Evolutionary conservation across 2,113 vertebrate species (phyloP).

Genomic region (Poecile atricapillus): DNA sequence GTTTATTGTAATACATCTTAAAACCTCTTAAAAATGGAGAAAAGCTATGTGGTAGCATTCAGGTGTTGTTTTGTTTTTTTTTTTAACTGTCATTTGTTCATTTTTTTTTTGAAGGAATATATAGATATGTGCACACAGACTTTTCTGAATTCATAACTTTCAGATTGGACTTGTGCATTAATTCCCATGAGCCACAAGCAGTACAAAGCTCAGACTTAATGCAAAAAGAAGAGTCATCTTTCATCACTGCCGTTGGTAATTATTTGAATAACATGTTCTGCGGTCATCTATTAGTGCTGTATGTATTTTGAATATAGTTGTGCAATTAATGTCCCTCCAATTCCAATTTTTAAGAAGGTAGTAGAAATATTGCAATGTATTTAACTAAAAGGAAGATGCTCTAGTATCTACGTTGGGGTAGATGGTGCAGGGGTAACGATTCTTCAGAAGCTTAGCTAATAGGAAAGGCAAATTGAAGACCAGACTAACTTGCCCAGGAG

Average conservation of each 20-base stretch:
- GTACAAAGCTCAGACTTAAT: not conserved
- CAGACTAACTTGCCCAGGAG: not conserved
- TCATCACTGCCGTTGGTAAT: not conserved
- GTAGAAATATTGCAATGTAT: not conserved
- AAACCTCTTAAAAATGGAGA: not conserved
- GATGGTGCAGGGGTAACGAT: not conserved
- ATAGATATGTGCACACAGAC: not conserved
- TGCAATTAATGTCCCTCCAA: not conserved
- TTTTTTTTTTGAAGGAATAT: not conserved
- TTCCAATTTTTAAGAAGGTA: not conserved
- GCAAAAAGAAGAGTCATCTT: not conserved
- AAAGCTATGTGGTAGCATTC: not conserved
- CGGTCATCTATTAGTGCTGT: not conserved
- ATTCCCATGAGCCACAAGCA: not conserved
- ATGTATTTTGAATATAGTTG: not conserved
- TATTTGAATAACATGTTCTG: not conserved
- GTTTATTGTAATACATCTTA: not conserved
- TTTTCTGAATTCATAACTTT: not conserved
- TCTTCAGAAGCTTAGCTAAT: not conserved
- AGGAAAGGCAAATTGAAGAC: not conserved
- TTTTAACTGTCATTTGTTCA: not conserved
- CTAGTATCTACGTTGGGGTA: accelerated
- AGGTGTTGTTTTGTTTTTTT: not conserved
- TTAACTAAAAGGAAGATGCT: not conserved
- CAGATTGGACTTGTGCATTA: not conserved